Evolutionary conservation across 2,888 invertebrate genomes (phyloP), one percentile per base, ranked within the genome.

Genomic region (Choreutis nemorana): DNA sequence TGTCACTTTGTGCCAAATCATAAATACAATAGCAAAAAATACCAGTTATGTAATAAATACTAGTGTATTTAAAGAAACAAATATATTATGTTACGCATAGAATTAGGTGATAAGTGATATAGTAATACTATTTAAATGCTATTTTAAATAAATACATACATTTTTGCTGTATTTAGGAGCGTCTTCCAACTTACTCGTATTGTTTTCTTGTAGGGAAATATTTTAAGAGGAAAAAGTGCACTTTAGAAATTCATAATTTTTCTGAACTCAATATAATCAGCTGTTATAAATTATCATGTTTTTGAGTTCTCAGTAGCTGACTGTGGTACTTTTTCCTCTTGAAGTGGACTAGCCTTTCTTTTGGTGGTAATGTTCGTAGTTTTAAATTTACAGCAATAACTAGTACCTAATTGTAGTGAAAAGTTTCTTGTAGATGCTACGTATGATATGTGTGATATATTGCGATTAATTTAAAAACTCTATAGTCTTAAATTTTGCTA

Each of bases 121-220:
- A 56, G 55, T 61, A 61, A 62, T 55, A 40, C 45, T 46, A 44
- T 43, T 55, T 58, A 52, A 66, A 59, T 59, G 64, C 67, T 71
- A 64, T 62, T 63, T 55, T 55, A 14, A 26, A 26, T 34, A 58
- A 68, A 70, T 66, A 64, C 62, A 71, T 67, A 71, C 58, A 64
- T 63, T 63, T 66, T 68, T 73, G 77, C 75, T 78, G 73, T 78
- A 72, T 71, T 72, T 77, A 75, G 71, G 55, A 61, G 75, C 77
- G 77, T 78, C 77, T 78, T 78, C 77, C 77, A 78, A 66, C 72
- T 71, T 67, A 68, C 52, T 70, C 56, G 40, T 65, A 65, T 70
- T 59, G 54, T 59, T 71, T 68, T 61, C 59, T 68, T 53, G 62
- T 70, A 70, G 65, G 51, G 54, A 57, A 35, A 50, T 39, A 43